A percentile compares a stretch with the other conserved stretches of the same genome.
Conservation (phyloP, 2,888 invertebrate genomes). For the Drosophila emarginata region DNA sequence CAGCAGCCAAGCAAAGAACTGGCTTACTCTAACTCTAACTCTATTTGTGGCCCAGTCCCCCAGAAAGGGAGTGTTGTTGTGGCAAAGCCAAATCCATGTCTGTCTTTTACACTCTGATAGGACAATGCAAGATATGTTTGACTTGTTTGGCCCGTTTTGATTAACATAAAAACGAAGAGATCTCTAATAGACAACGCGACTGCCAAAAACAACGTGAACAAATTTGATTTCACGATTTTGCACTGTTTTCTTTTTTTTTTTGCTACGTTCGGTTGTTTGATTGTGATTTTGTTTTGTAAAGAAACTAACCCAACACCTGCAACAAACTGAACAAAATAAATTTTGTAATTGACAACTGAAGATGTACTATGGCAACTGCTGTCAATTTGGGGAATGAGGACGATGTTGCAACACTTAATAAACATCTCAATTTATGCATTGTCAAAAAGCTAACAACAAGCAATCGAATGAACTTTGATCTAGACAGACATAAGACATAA, state of each 20-base stretch:
- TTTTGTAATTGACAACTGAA: conserved; percentile 35
- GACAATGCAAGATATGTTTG: conserved; percentile 35
- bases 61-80: conserved; percentile 9
- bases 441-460: conserved; percentile 19
- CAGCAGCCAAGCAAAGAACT: conserved; percentile 26
- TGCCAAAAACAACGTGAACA: conserved; percentile 45
- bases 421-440: conserved; percentile 37
- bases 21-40: background rate
- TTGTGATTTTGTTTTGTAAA: background rate
- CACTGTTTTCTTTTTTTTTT: conserved; percentile 37
- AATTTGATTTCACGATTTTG: conserved; percentile 58
- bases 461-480: background rate
- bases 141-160: conserved; percentile 42
- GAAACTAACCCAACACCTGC: conserved; percentile 37
- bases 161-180: conserved; percentile 54
- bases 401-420: conserved; percentile 37
- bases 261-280: background rate
- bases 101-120: conserved; percentile 23
- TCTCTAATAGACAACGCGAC: conserved; percentile 48
- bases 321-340: conserved; percentile 25
- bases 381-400: conserved; percentile 27
- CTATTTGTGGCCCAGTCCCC: conserved; percentile 29
- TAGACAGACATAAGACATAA: background rate
- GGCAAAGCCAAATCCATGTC: conserved; percentile 5
- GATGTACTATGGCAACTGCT: conserved; percentile 29